Evolutionary conservation across 1,140 invertebrate genomes (phyloP).

Genomic region (Helicoverpa zea): DNA sequence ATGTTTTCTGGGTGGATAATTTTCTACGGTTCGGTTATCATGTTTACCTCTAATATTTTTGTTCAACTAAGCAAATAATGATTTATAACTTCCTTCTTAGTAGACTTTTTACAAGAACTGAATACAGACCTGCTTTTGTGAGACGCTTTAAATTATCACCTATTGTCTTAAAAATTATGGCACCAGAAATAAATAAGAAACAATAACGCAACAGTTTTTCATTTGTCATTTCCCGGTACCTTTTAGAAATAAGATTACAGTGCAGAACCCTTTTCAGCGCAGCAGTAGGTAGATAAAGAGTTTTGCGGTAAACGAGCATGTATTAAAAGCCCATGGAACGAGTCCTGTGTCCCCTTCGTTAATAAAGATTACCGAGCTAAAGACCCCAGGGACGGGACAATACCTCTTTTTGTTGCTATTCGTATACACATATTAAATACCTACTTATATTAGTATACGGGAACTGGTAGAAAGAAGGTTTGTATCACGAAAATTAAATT

Average conservation of each 20-base stretch:
- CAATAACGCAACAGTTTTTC: no score
- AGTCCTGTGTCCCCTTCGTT: constrained; percentile 56
- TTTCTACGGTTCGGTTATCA: not conserved
- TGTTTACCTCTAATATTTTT: not conserved
- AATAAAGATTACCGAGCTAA: constrained; percentile 66
- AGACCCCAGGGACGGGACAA: constrained; percentile 50
- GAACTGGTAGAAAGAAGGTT: not conserved
- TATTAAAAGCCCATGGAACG: constrained; percentile 56
- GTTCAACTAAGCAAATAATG: no score
- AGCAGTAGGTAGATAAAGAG: constrained; percentile 31
- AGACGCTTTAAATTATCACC: no score
- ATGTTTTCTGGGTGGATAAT: not conserved
- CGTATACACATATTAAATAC: constrained; percentile 30
- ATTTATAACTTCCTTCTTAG: no score
- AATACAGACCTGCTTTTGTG: no score
- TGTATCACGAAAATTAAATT: not conserved
- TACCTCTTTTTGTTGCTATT: constrained; percentile 55
- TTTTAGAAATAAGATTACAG: not conserved
- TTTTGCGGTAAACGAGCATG: constrained; percentile 52
- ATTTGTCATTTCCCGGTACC: not conserved
- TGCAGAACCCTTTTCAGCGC: constrained; percentile 4
- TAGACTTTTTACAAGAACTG: no score
- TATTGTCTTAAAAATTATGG: not conserved
- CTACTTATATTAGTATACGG: not conserved
- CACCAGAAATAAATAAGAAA: not conserved